Evolutionary conservation across 2,888 invertebrate species (phyloP), one percentile per base, ranked within the genome.

Genomic region (Acrobasis suavella): DNA sequence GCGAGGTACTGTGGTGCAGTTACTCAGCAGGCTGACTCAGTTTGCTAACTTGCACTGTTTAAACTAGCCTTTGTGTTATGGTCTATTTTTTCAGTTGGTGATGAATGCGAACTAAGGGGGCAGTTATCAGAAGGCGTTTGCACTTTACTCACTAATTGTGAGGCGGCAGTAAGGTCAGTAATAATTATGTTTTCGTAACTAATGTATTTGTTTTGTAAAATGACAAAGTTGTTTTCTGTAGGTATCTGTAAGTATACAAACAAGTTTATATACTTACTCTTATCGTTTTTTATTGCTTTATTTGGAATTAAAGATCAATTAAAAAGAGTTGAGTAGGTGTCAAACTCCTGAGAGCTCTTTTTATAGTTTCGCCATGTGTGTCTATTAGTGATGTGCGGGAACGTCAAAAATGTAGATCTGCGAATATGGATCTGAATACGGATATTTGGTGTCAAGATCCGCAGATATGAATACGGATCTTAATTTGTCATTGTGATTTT

Each of bases 91-190:
- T 58, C 71, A 89, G 90, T 86, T 75, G 87, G 87, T 55, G 89
- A 90, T 46, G 59, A 65, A 17, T 91, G 90, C 69, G 68, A 54
- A 59, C 76, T 82, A 37, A 83, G 79, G 67, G 72, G 76, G 15
- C 69, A 78, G 52, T 64, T 70, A 7, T 55, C 70, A 15, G 77
- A 81, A 49, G 89, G 89, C 50, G 72, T 67, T 15, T 91, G 91
- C 68, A 74, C 74, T 17, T 49, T 78, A 46, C 73, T 85, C 39
- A 75, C 75, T 8, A 71, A 80, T 49, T 91, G 91, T 78, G 76
- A 77, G 58, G 73, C 77, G 54, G 90, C 91, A 12, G 1, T 88
- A 60, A 80, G 76, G 91, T 90, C 67, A 83, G 86, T 81, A 39
- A 58, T 64, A 63, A 59, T 60, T 50, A 62, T 42, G 46, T 58